phyloP scores from a whole-genome alignment of 2,797 vertebrate species.

The Liasis olivaceus region DNA sequence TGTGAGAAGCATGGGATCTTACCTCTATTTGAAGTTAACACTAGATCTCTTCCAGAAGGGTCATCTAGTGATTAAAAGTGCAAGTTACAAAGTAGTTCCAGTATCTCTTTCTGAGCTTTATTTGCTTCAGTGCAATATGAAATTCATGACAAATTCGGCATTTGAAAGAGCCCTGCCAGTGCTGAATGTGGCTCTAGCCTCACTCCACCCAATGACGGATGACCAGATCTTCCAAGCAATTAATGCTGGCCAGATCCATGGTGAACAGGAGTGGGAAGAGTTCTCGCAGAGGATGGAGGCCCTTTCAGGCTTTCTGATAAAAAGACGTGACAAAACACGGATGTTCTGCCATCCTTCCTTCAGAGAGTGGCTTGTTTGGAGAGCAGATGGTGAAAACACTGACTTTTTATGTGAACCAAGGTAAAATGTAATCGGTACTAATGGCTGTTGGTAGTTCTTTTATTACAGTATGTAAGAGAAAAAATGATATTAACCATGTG shows the following conservation, averaged over 20 bases:
- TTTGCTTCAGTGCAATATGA: constrained; percentile 97
- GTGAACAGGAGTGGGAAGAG: constrained; percentile 92
- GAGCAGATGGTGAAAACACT: constrained; percentile 91
- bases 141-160: constrained; percentile 92
- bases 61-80: constrained; percentile 95
- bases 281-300: constrained; percentile 94
- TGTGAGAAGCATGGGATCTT: constrained; percentile 93
- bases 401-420: constrained; percentile 98
- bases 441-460: background rate
- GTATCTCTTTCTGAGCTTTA: constrained; percentile 96
- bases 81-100: constrained; percentile 97
- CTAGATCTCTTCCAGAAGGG: constrained; percentile 95
- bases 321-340: constrained; percentile 92
- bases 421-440: constrained; percentile 69
- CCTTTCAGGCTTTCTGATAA: constrained; percentile 92
- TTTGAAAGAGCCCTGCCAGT: constrained; percentile 92
- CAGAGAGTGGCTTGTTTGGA: constrained; percentile 97
- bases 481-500: background rate
- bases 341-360: constrained; percentile 99
- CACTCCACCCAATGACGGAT: constrained; percentile 95
- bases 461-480: background rate
- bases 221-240: constrained; percentile 96
- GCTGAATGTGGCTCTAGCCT: constrained; percentile 91
- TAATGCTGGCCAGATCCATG: constrained; percentile 83
- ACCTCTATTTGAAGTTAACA: constrained; percentile 95